Base-by-base conservation (phyloP, 2,888 invertebrate species). In the Drepanosiphum platanoidis region DNA sequence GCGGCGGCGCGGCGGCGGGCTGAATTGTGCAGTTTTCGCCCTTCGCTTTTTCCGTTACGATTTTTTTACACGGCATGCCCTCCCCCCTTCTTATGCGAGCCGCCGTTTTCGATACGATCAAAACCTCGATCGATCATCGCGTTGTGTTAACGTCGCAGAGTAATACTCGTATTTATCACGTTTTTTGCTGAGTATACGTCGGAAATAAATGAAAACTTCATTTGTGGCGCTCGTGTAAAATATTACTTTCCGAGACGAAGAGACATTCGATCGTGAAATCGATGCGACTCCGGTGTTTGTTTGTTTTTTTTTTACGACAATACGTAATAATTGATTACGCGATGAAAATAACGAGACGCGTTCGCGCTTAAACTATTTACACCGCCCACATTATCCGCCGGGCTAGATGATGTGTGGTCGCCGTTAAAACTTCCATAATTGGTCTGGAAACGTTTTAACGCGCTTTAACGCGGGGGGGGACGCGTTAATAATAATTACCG, bases 61-160 rank as follows among this genome's bases (percentile, higher is more conserved):
- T 68, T 1, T 30, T 72, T 5, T 74, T 52, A n/a, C 74, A 3
- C 32, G 22, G 74, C 74, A 74, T 74, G 58, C n/a, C 27, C 3
- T 61, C 30, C 11, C 36, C 36, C 30, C 22, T 68, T 42, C 0
- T 36, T 32, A 0, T 9, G 42, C 71, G 15, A 32, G 42, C 18
- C 11, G 27, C 82, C 82, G 82, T 82, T 82, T 82, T 82, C 82
- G 82, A 82, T 82, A 61, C 3, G 32, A 42, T 36, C 70, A 70
- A 79, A 68, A 70, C 58, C 58, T 58, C 36, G 3, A 27, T 30
- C 5, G 5, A 66, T 30, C 13, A 11, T 32, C 18, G 9, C 22
- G 18, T 52, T 22, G 18, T 52, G 15, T 5, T 2, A 52, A 52
- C 22, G 2, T 46, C 9, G 9, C 42, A 42, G 42, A n/a, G n/a